Evolutionary conservation across 2,797 vertebrate species (phyloP).

Genomic region (Myotis myotis): DNA sequence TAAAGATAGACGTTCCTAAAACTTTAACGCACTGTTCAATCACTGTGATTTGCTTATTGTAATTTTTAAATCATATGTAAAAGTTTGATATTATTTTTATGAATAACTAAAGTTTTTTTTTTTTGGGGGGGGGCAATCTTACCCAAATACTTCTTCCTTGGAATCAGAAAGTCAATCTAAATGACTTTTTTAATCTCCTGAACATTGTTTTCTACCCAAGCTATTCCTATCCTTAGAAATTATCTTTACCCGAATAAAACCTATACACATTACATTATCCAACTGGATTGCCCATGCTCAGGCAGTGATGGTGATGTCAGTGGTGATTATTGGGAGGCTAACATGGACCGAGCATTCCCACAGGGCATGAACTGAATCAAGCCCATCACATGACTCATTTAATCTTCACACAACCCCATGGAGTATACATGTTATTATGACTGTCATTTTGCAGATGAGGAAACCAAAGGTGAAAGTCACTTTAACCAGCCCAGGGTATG

Average conservation of each 20-base stretch:
- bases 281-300: neutral
- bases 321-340: neutral
- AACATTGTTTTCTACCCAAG: neutral
- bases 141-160: neutral
- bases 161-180: conserved; percentile 7
- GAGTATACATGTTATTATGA: neutral
- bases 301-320: neutral
- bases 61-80: conserved; percentile 19
- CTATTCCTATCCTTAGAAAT: neutral
- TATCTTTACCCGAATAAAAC: neutral
- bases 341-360: neutral
- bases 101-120: neutral
- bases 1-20: conserved; percentile 12
- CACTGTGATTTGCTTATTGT: neutral
- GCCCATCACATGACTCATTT: neutral
- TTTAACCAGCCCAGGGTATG: neutral
- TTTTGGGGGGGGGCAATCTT: neutral
- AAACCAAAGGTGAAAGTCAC: neutral
- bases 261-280: neutral
- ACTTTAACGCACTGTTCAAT: neutral
- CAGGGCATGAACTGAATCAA: neutral
- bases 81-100: neutral
- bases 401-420: neutral
- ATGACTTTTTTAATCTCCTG: neutral
- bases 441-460: neutral